These are phyloP conservation scores for Drosophila peninsularis DNA, from an alignment of 2,888 invertebrate genomes.

Conservation along the genomic window DNA sequence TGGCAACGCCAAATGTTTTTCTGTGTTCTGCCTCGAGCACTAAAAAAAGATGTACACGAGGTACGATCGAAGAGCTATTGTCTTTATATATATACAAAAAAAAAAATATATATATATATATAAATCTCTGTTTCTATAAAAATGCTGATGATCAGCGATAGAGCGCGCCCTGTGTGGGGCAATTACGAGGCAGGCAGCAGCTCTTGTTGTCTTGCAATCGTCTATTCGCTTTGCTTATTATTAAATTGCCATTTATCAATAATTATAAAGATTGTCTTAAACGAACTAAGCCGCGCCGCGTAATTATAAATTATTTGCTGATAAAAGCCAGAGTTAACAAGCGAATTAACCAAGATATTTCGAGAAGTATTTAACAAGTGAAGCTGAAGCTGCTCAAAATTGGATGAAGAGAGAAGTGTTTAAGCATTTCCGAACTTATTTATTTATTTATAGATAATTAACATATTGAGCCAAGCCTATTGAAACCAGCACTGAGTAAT, in stretches of 20 bases:
- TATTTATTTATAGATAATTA: too few relatives aligned
- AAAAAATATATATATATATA: not conserved
- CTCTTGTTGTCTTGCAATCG: constrained; percentile 7
- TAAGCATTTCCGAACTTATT: too few relatives aligned
- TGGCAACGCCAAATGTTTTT: constrained; percentile 77
- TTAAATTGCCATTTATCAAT: constrained; percentile 36
- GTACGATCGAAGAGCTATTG: constrained; percentile 52
- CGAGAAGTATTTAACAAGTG: not conserved
- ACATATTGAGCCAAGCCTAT: too few relatives aligned
- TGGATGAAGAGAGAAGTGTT: too few relatives aligned
- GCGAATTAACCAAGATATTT: not conserved
- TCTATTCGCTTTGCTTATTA: constrained; percentile 30
- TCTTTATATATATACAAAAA: constrained; percentile 3
- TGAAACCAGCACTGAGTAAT: too few relatives aligned
- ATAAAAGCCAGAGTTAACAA: not conserved
- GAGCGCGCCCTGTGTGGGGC: constrained; percentile 41
- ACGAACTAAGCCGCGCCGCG: constrained; percentile 1
- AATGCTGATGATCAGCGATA: constrained; percentile 49
- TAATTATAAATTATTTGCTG: constrained; percentile 13
- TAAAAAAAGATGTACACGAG: constrained; percentile 54
- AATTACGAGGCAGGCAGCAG: constrained; percentile 39
- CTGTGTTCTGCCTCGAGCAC: constrained; percentile 45
- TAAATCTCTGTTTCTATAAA: constrained; percentile 34
- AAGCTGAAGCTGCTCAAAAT: too few relatives aligned
- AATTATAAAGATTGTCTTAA: constrained; percentile 30